Evolutionary conservation across 2,113 vertebrate species (phyloP), one percentile per base, ranked within the genome.

Genomic region (Hystrix cristata): DNA sequence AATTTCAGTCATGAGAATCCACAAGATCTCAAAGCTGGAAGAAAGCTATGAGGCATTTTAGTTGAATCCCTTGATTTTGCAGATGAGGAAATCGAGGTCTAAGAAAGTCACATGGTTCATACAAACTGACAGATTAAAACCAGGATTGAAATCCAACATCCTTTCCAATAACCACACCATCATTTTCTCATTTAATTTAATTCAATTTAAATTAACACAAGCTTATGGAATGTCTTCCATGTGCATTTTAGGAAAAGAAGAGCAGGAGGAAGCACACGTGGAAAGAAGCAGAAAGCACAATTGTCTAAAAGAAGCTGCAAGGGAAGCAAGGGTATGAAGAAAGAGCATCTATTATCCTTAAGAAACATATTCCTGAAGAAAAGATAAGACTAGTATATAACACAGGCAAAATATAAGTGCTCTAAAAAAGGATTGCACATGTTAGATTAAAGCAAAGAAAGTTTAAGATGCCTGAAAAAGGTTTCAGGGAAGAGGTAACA

Each of bases 381-480:
- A 89, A 89, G 29, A 3, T 7, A 43, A 34, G 78, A 76, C 53
- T 82, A 60, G 34, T n/a, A 65, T 34, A 21, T 46, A 80, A 46
- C 23, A 64, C 53, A 46, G 38, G 21, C 51, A 84, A 91, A 48
- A 31, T 4, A 34, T 0, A 38, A 78, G 38, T 15, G 27, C 43
- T 53, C 53, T 48, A 55, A 65, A 89, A 78, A 94, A 72, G 65
- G 13, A n/a, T 38, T 18, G 38, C 43, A 57, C 8, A 0, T 71
- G 65, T 78, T 46, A 71, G 48, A 78, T 71, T 12, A 81, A 90
- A 96, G 81, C 27, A 60, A 59, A 90, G 87, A n/a, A 59, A 82
- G 31, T 67, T 72, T 62, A 83, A 86, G 57, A 65, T 65, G 85
- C 55, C 72, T 21, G 34, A 25, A 57, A 90, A 83, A 83, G 84